Evolutionary conservation across 2,113 vertebrate genomes (phyloP).

Genomic region (Lophius piscatorius): DNA sequence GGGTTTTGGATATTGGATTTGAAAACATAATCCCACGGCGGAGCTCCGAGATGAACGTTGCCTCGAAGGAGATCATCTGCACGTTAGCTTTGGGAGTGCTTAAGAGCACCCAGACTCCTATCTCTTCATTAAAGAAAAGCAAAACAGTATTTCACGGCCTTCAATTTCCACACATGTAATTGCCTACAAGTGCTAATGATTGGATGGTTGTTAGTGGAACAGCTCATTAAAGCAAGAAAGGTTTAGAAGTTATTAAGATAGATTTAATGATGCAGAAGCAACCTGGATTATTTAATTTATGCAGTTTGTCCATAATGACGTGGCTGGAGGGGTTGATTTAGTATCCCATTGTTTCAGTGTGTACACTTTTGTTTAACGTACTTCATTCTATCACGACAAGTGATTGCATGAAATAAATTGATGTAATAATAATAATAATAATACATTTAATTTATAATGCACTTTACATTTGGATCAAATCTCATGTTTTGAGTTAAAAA

Average conservation of each 20-base stretch:
- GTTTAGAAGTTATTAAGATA: conserved; percentile 33
- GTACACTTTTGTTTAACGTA: no score
- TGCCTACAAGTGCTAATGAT: conserved; percentile 51
- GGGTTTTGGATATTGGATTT: neutral
- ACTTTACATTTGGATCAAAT: no score
- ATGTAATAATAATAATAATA: no score
- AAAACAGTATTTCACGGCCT: conserved; percentile 53
- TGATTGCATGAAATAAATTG: no score
- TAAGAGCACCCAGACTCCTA: conserved; percentile 24
- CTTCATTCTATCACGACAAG: no score
- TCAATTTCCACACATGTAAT: conserved; percentile 61
- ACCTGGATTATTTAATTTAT: neutral
- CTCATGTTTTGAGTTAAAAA: no score
- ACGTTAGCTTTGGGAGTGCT: neutral
- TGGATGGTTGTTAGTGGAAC: conserved; percentile 49
- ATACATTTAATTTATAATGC: no score
- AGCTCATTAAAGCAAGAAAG: conserved; percentile 54
- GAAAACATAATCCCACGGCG: conserved; percentile 9
- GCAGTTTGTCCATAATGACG: neutral
- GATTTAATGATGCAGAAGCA: conserved; percentile 4
- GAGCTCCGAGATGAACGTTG: neutral
- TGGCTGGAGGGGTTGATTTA: conserved; percentile 40
- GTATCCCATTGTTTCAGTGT: no score
- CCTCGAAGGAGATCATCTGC: conserved; percentile 15
- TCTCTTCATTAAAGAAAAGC: conserved; percentile 56